Evolutionary conservation across 2,797 vertebrate species (phyloP), one percentile per base, ranked within the genome.

Genomic region (Rhinogobio ventralis): DNA sequence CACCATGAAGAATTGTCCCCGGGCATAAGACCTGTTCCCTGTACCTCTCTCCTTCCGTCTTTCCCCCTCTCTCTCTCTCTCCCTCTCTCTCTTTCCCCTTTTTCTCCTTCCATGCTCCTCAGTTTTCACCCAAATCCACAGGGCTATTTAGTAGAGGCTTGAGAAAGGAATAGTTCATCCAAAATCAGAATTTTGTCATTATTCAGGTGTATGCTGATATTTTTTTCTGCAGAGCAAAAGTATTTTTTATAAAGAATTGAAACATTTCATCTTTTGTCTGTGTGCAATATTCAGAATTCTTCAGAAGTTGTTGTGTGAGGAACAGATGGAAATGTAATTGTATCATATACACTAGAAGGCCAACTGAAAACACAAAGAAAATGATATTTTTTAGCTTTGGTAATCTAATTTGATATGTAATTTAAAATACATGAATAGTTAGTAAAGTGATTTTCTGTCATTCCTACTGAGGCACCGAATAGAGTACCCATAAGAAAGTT

Each of bases 1-100:
- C 62, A 86, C 84, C 84, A 67, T 88, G 75, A 86, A 83, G 85
- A 88, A 83, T 82, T 60, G 68, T 86, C 87, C 84, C 62, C 55
- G 67, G 84, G 73, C 84, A 86, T 73, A 75, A 79, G 42, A 66
- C 80, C 81, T 82, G 67, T 76, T 88, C 81, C 68, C 60, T 30
- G 33, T 53, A 74, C 80, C 84, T 82, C 62, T 78, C 77, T 36
- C 68, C 49, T 79, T 79, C 74, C 28, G 45, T 82, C 66, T 67
- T 66, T 14, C 78, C 46, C 25, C 4, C 13, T 17, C 62, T 49
- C 42, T 49, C 72, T 36, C 42, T 64, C 62, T 49, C 62, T n/a
- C 9, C 57, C 51, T 36, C 36, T 72, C 68, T 4, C 2, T 39
- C 23, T 39, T 7, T 39, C 36, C 25, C 20, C n/a, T 28, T 42